Conservation (phyloP, 1,140 invertebrate genomes). For the Dinothrombium tinctorium region DNA sequence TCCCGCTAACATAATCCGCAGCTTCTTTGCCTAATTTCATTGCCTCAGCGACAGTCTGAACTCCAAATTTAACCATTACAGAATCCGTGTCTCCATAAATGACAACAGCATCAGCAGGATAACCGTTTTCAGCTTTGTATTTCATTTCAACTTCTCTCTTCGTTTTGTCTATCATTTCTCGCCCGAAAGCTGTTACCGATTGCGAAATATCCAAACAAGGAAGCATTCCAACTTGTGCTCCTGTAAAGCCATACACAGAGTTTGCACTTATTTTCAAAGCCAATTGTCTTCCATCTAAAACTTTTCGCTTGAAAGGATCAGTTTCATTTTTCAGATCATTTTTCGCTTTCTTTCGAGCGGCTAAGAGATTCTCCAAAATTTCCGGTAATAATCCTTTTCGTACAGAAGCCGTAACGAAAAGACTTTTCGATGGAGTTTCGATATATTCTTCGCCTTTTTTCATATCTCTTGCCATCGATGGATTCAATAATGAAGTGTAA, state of each 20-base stretch:
- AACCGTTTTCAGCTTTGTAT: slow-evolving; percentile 57
- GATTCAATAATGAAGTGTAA: slow-evolving; percentile 65
- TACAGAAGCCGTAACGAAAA: slow-evolving; percentile 57
- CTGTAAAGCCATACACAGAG: slow-evolving; percentile 98
- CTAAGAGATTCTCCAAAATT: slow-evolving; percentile 75
- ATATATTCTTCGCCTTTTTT: slow-evolving; percentile 49
- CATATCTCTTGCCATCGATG: slow-evolving; percentile 14
- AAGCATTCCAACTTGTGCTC: slow-evolving; percentile 91
- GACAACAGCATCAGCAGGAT: slow-evolving; percentile 61
- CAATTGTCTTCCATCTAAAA: slow-evolving; percentile 84
- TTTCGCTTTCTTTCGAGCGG: slow-evolving; percentile 77
- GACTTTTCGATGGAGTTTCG: slow-evolving; percentile 67
- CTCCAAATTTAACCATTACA: slow-evolving; percentile 98
- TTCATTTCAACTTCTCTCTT: slow-evolving; percentile 78
- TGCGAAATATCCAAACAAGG: slow-evolving; percentile 96
- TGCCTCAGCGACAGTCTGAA: slow-evolving; percentile 62
- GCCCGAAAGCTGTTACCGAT: slow-evolving; percentile 92
- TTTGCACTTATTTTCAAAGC: slow-evolving; percentile 98
- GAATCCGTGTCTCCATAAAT: slow-evolving; percentile 99
- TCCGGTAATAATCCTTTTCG: slow-evolving; percentile 81
- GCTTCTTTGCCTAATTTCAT: slow-evolving; percentile 91
- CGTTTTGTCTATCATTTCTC: slow-evolving; percentile 93
- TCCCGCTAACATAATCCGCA: slow-evolving; percentile 63
- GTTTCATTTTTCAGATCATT: slow-evolving; percentile 72
- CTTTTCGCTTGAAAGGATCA: slow-evolving; percentile 76